Evolutionary conservation across 2,797 vertebrate species (phyloP), one percentile per base, ranked within the genome.

Genomic region (Muscicapa comitata): DNA sequence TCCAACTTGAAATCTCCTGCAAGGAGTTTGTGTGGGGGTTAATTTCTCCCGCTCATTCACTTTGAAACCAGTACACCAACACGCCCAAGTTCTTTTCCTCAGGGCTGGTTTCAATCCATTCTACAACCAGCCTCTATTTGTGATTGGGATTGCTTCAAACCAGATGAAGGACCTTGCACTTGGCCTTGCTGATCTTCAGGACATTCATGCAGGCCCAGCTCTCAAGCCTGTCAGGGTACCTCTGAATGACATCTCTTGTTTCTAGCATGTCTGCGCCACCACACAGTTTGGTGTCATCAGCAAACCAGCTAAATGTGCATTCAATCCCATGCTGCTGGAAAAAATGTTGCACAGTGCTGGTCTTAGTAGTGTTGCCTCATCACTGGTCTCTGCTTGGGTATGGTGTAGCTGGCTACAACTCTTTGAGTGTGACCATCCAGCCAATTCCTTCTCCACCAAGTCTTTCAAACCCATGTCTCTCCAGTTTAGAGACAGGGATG

Each of bases 31-130:
- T 40, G 50, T 19, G 7, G 24, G 18, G 4, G 3, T 63, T 63
- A 47, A 11, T 33, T 33, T 73, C 29, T 63, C 29, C 35, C 0
- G 0, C 29, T 29, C 2, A 1, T 29, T 63, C 13, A 6, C 8
- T 40, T 48, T 40, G 29, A 48, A 55, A 29, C 33, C n/a, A 47
- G 48, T 28, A 17, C 15, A 45, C 3, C 25, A 33, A 53, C 7
- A 45, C 3, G 10, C 3, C 6, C 24, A 38, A 38, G 13, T 55
- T 26, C 26, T 37, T 71, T 63, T 43, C n/a, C 50, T 71, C 37
- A 28, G 35, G 31, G 8, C 6, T 57, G 10, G 3, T 72, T 63
- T 86, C 37, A 87, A 14, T 37, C 23, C 20, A 40, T 40, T 54
- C 13, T 47, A 33, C 1, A 11, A 31, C 20, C 17, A 54, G 24